Evolutionary conservation across 1,140 invertebrate species (phyloP).

Genomic region (Drosophila arizonae): DNA sequence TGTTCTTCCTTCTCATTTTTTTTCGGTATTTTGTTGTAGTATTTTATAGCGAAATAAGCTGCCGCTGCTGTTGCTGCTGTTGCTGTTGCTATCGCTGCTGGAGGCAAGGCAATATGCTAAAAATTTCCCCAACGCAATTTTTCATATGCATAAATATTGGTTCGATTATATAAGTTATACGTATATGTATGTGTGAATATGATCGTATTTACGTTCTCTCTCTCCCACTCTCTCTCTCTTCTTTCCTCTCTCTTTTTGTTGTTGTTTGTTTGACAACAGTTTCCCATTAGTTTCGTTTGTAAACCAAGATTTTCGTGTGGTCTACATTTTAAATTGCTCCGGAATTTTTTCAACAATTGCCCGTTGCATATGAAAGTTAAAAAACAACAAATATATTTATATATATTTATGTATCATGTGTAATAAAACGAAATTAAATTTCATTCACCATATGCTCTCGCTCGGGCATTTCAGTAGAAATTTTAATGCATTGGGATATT

Average conservation of each 20-base stretch:
- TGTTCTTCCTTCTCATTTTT: constrained; percentile 15
- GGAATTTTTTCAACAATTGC: neutral
- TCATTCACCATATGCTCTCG: too few relatives aligned
- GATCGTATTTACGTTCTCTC: constrained; percentile 13
- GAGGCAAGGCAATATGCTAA: constrained; percentile 43
- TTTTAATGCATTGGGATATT: too few relatives aligned
- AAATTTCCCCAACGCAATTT: constrained; percentile 44
- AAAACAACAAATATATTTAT: too few relatives aligned
- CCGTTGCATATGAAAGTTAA: too few relatives aligned
- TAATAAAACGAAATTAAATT: too few relatives aligned
- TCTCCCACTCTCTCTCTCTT: neutral
- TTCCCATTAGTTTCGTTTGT: constrained; percentile 17
- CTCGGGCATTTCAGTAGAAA: too few relatives aligned
- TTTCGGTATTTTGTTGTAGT: neutral
- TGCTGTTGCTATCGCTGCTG: constrained; percentile 25
- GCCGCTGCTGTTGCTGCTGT: constrained; percentile 18
- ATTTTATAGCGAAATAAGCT: constrained; percentile 43
- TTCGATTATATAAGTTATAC: constrained; percentile 23
- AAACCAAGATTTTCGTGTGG: constrained; percentile 55
- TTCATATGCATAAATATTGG: constrained; percentile 44
- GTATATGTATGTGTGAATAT: constrained; percentile 5
- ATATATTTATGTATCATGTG: too few relatives aligned
- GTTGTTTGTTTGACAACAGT: constrained; percentile 17
- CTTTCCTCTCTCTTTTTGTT: neutral
- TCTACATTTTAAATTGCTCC: neutral